Evolutionary conservation across 2,113 vertebrate species (phyloP).

Genomic region (Montifringilla adamsi): DNA sequence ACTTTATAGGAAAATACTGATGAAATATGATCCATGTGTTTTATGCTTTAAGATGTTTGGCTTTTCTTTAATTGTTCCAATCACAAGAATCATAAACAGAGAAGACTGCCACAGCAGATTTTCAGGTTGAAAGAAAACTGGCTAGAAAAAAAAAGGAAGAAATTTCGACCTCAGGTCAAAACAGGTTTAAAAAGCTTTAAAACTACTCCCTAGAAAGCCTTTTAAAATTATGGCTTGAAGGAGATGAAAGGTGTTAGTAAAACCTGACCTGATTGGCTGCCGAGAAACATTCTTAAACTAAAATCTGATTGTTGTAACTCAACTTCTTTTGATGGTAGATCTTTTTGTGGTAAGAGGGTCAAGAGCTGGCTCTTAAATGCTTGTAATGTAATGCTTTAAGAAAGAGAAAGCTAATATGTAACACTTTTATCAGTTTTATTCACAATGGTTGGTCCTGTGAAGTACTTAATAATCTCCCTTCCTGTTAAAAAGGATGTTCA

Average conservation of each 20-base stretch:
- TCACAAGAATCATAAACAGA: background rate
- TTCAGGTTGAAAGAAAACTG: background rate
- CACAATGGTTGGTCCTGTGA: background rate
- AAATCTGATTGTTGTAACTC: background rate
- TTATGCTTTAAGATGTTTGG: background rate
- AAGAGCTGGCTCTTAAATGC: background rate
- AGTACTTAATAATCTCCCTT: background rate
- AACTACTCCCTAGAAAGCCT: background rate
- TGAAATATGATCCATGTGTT: background rate
- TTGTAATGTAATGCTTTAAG: background rate
- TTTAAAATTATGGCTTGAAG: background rate
- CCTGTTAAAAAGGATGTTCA: background rate
- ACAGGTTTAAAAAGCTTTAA: conserved; percentile 8
- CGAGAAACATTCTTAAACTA: background rate
- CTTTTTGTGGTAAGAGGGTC: background rate
- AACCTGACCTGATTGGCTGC: background rate
- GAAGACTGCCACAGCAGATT: background rate
- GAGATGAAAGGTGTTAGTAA: background rate
- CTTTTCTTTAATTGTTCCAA: background rate
- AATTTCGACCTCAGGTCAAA: background rate
- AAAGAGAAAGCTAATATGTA: background rate
- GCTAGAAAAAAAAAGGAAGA: background rate
- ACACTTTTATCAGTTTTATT: background rate
- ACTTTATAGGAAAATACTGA: background rate
- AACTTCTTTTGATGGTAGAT: background rate